Evolutionary conservation across 2,888 invertebrate species (phyloP), one percentile per base, ranked within the genome.

Genomic region (Drosophila siamana): DNA sequence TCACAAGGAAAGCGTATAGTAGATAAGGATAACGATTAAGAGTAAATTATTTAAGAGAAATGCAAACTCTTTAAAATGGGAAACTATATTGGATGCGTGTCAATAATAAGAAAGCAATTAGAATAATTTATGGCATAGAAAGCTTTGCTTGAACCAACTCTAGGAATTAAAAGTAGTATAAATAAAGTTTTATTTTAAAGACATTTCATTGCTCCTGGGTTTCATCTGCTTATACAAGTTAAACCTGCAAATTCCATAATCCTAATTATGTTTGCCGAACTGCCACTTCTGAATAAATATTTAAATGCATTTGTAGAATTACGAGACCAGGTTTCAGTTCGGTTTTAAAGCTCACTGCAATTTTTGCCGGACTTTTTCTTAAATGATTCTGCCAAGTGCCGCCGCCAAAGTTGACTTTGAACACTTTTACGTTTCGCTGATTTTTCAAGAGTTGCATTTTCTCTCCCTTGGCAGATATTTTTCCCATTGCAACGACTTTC

Each of bases 341-440:
- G 2, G 1, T 15, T 24, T 36, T 38, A 13, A n/a, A 44, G n/a
- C 43, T 6, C 24, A 46, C 51, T 61, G 40, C 28, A 71, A 71
- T 36, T 54, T 63, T 54, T 13, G 9, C 7, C 15, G n/a, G 38
- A n/a, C 9, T 56, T 55, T 66, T 33, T 59, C 65, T 52, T 40
- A 50, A 43, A 67, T 57, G 62, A 59, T 62, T 61, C 57, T 54
- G 51, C 59, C 81, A 75, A 81, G 85, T 75, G 75, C 69, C 59
- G 67, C 62, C 63, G 67, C 57, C 69, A 77, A 87, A 88, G 82
- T 89, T 90, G 89, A 87, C 91, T 90, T 90, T 90, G 86, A 90
- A 91, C 90, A 89, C 90, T 90, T 90, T 90, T 86, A 84, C 91
- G 88, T 80, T 90, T 90, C 90, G 89, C 86, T 88, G 91, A 86